phyloP scores from a whole-genome alignment of 92 coral and sea anemone species.

The Phymanthus crucifer region DNA sequence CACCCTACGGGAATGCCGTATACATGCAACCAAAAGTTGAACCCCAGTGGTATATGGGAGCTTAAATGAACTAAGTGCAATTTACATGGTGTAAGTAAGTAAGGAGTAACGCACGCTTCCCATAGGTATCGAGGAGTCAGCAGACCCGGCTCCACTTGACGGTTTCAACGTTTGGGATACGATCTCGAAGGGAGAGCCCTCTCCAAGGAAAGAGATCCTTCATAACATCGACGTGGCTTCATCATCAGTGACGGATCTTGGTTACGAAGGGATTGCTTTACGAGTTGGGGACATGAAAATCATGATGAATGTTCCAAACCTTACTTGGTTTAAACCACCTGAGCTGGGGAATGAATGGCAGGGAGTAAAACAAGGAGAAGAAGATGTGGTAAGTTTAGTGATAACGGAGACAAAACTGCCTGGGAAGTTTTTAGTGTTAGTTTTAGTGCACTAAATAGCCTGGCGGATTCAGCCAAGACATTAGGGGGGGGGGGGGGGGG shows the following conservation, averaged over 20 bases:
- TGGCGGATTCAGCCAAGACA: too few species aligned
- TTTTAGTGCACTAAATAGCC: too few species aligned
- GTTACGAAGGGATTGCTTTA: constrained; percentile 40
- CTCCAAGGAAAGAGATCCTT: constrained; percentile 75
- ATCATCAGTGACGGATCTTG: not conserved
- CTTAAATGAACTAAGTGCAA: too few species aligned
- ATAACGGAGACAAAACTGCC: too few species aligned
- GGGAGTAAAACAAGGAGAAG: not conserved
- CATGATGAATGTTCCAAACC: constrained; percentile 49
- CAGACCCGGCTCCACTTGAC: constrained; percentile 43
- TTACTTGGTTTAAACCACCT: constrained; percentile 63
- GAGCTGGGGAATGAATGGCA: constrained; percentile 21
- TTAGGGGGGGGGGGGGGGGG: too few species aligned
- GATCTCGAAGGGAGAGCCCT: constrained; percentile 64
- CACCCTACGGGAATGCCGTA: not conserved
- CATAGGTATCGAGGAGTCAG: constrained; percentile 12
- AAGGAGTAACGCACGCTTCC: too few species aligned
- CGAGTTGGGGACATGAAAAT: constrained; percentile 65
- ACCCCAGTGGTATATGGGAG: too few species aligned
- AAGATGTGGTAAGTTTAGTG: not conserved
- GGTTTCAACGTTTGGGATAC: constrained; percentile 73
- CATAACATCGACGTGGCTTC: constrained; percentile 68
- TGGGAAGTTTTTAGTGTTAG: too few species aligned
- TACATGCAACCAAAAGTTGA: too few species aligned
- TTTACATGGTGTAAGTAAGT: too few species aligned